Percentiles rank a stretch among this genome's conserved stretches.
Evolutionary conservation across 2,888 invertebrate species (phyloP).

Genomic region (Campoplex capitator): DNA sequence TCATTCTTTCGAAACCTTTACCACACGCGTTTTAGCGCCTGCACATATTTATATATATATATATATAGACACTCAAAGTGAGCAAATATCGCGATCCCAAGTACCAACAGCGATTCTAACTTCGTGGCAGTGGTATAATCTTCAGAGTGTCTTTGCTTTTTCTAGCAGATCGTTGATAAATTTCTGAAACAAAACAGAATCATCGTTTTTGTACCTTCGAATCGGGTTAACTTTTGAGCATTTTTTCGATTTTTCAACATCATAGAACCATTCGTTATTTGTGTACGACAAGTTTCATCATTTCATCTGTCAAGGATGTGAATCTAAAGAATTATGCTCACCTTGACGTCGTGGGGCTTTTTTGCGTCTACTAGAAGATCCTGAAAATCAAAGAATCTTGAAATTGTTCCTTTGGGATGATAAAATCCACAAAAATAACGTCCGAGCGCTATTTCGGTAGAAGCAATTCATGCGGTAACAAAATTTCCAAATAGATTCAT

Average conservation of each 20-base stretch:
- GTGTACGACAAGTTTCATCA: background rate
- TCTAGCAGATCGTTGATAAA: constrained; percentile 95
- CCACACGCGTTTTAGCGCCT: constrained; percentile 37
- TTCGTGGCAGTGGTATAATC: constrained; percentile 69
- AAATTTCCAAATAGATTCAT: background rate
- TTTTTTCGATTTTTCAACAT: too few relatives aligned
- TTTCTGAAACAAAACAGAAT: constrained; percentile 89
- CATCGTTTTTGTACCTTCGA: background rate
- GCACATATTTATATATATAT: constrained; percentile 7
- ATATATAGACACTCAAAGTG: constrained; percentile 70
- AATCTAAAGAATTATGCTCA: constrained; percentile 82
- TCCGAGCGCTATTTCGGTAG: too few relatives aligned
- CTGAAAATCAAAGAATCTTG: constrained; percentile 85
- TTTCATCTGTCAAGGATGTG: background rate
- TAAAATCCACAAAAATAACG: background rate
- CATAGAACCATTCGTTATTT: too few relatives aligned
- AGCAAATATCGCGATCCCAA: constrained; percentile 77
- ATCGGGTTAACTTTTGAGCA: background rate
- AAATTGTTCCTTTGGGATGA: background rate
- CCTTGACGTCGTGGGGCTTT: constrained; percentile 95
- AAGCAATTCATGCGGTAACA: too few relatives aligned
- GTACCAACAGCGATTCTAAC: constrained; percentile 69
- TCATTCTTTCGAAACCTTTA: constrained; percentile 17
- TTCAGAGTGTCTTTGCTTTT: constrained; percentile 94
- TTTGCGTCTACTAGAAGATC: constrained; percentile 92